Evolutionary conservation across 2,888 invertebrate genomes (phyloP).

Genomic region (Protonemura montana): DNA sequence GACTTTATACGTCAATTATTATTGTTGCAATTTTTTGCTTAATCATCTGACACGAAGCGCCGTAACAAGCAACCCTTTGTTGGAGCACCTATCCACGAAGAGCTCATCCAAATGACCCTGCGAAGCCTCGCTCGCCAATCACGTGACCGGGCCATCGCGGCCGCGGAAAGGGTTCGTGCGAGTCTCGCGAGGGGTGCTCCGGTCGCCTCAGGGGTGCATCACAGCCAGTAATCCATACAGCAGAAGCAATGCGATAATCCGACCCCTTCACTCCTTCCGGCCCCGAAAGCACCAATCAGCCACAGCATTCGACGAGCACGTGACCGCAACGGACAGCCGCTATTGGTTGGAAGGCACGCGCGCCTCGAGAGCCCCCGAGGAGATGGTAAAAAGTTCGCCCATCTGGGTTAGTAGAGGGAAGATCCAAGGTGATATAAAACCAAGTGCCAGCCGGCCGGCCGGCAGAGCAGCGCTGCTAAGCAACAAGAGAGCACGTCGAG

Average conservation of each 20-base stretch:
- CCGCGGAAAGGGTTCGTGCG: background rate
- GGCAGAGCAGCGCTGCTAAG: slow-evolving; percentile 40
- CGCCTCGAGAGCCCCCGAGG: slow-evolving; percentile 27
- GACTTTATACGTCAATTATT: slow-evolving; percentile 27
- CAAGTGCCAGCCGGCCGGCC: slow-evolving; percentile 40
- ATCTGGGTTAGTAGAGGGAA: slow-evolving; percentile 42
- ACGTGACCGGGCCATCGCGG: background rate
- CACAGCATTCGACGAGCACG: slow-evolving; percentile 40
- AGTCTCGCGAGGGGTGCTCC: background rate
- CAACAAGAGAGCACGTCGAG: slow-evolving; percentile 13
- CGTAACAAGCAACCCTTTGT: slow-evolving; percentile 33
- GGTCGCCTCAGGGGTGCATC: background rate
- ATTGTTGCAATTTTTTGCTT: slow-evolving; percentile 36
- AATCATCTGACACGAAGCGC: slow-evolving; percentile 15
- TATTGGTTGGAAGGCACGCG: slow-evolving; percentile 49
- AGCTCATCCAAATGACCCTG: background rate
- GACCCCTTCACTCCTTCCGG: slow-evolving; percentile 41
- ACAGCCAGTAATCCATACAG: slow-evolving; percentile 28
- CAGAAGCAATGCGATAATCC: slow-evolving; percentile 31
- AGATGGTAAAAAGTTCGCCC: slow-evolving; percentile 30
- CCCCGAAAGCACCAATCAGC: slow-evolving; percentile 21
- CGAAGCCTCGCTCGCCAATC: slow-evolving; percentile 1
- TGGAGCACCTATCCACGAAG: slow-evolving; percentile 14
- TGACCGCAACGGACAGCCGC: slow-evolving; percentile 41
- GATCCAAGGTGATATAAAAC: slow-evolving; percentile 45